A percentile compares a stretch with the other conserved stretches of the same genome.
Conservation (phyloP, 1,140 invertebrate species). For the Anadara kagoshimensis region DNA sequence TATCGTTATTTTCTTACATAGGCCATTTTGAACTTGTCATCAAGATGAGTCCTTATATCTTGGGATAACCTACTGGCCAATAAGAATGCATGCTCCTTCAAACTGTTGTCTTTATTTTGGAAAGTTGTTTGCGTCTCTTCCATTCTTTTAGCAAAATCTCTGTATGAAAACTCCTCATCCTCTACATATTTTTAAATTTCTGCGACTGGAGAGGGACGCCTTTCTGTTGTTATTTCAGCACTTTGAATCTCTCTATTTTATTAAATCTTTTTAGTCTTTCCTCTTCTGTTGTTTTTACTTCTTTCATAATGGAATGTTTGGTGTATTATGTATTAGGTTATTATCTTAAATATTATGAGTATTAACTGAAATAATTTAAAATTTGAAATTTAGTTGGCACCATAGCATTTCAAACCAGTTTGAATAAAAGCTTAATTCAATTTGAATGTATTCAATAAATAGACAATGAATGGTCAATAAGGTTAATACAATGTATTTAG, state of each 20-base stretch:
- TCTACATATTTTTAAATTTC: constrained; percentile 77
- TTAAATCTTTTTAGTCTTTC: constrained; percentile 86
- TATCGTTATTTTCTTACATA: constrained; percentile 89
- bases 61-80: constrained; percentile 89
- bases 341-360: too few relatives aligned
- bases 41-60: constrained; percentile 88
- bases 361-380: too few relatives aligned
- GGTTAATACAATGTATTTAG: too few relatives aligned
- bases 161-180: constrained; percentile 85
- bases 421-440: too few relatives aligned
- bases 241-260: constrained; percentile 84
- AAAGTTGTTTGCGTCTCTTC: constrained; percentile 86
- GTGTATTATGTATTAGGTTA: too few relatives aligned
- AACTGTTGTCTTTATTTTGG: constrained; percentile 91
- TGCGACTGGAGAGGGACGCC: constrained; percentile 53
- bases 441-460: too few relatives aligned
- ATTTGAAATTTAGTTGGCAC: too few relatives aligned
- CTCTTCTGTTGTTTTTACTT: constrained; percentile 81
- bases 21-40: constrained; percentile 90
- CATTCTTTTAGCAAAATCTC: constrained; percentile 86
- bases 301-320: too few relatives aligned
- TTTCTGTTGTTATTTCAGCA: constrained; percentile 75
- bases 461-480: too few relatives aligned
- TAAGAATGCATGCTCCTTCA: constrained; percentile 93
- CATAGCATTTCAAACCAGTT: too few relatives aligned